Evolutionary conservation across 2,888 invertebrate species (phyloP).

Genomic region (Troides aeacus): DNA sequence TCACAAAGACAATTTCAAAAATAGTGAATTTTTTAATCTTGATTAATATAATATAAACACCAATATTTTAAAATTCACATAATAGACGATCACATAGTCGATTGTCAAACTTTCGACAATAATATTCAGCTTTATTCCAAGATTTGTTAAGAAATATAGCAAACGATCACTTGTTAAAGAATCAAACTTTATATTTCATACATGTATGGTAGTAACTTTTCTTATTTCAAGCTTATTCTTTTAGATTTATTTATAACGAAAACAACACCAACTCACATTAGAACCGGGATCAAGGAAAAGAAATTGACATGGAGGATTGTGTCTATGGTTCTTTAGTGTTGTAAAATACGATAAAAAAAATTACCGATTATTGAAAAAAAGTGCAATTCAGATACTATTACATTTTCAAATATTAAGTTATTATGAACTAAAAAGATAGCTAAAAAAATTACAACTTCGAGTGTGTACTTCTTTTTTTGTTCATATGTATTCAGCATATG

Average conservation of each 20-base stretch:
- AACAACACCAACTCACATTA: constrained; percentile 73
- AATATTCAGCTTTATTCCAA: constrained; percentile 37
- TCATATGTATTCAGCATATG: no score
- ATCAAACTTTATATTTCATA: constrained; percentile 42
- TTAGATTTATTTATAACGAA: constrained; percentile 64
- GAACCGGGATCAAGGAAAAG: constrained; percentile 76
- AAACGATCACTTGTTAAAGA: constrained; percentile 54
- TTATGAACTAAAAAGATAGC: no score
- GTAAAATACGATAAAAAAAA: constrained; percentile 11
- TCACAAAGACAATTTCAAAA: neutral
- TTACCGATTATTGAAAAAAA: neutral
- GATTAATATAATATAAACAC: constrained; percentile 38
- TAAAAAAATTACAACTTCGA: no score
- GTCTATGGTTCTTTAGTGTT: constrained; percentile 47
- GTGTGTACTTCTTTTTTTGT: no score
- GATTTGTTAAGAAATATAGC: constrained; percentile 53
- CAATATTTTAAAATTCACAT: constrained; percentile 41
- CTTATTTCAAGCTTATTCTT: constrained; percentile 49
- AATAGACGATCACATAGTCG: constrained; percentile 48
- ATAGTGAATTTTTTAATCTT: neutral
- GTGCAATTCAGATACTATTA: no score
- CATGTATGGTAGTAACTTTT: constrained; percentile 42
- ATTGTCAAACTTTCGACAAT: constrained; percentile 55
- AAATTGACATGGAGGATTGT: constrained; percentile 48
- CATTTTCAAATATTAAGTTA: no score